Conservation (phyloP, 2,113 vertebrate genomes). For the Globicephala melas region DNA sequence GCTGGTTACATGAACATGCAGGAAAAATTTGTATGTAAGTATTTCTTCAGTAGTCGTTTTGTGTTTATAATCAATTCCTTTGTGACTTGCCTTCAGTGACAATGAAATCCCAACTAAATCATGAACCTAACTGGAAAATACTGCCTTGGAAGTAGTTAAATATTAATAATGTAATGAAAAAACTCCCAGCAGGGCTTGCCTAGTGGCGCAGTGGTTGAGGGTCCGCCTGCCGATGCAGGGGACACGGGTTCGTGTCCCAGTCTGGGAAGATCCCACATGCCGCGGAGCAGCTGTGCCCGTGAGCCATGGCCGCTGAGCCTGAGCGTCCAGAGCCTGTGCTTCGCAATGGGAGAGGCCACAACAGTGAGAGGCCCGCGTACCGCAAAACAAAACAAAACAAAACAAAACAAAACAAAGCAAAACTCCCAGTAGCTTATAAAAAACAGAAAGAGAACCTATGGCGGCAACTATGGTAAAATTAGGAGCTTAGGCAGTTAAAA, state of each 20-base stretch:
- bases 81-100: background rate
- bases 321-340: too few species aligned
- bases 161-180: slow-evolving; percentile 1
- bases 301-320: too few species aligned
- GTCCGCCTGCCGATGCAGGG: too few species aligned
- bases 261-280: too few species aligned
- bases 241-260: too few species aligned
- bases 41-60: slow-evolving; percentile 4
- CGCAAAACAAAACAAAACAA: too few species aligned
- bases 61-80: background rate
- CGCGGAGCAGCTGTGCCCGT: too few species aligned
- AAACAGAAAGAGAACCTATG: background rate
- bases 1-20: background rate
- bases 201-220: too few species aligned
- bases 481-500: background rate
- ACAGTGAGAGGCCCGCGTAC: too few species aligned
- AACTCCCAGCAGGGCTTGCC: background rate
- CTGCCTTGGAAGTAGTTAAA: background rate
- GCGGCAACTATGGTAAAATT: background rate
- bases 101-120: slow-evolving; percentile 18
- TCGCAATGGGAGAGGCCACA: too few species aligned
- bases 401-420: too few species aligned
- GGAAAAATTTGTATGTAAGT: background rate
- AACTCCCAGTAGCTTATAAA: background rate
- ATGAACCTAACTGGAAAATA: slow-evolving; percentile 29